Conservation (phyloP, 2,797 vertebrate genomes). For the Anniella stebbinsi region DNA sequence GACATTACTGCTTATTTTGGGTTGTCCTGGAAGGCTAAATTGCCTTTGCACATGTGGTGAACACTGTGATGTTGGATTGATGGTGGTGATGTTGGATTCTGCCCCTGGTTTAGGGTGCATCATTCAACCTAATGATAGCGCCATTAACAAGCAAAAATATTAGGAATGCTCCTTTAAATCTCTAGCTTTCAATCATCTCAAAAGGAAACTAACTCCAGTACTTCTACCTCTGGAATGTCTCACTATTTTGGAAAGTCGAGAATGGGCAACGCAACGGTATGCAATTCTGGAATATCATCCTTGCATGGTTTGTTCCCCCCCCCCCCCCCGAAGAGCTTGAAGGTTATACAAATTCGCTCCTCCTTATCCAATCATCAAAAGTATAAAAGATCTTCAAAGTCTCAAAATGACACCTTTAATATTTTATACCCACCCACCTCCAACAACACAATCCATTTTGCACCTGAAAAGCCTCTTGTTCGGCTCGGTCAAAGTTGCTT, state of each 20-base stretch:
- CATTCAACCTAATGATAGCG: too few species aligned
- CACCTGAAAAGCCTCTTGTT: constrained; percentile 57
- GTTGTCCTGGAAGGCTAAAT: too few species aligned
- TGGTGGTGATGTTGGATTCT: too few species aligned
- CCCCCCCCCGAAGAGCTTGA: constrained; percentile 8
- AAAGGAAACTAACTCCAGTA: not conserved
- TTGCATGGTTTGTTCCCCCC: constrained; percentile 4
- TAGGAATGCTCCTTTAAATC: not conserved
- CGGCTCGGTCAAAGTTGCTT: constrained; percentile 66
- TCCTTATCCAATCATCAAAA: constrained; percentile 45
- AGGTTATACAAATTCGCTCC: constrained; percentile 33
- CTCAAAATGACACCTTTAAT: constrained; percentile 43
- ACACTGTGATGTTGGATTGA: too few species aligned
- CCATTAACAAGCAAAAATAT: too few species aligned
- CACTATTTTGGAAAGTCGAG: not conserved
- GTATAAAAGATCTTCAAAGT: constrained; percentile 62
- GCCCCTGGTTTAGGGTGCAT: too few species aligned
- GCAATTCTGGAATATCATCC: constrained; percentile 7
- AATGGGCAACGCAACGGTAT: not conserved
- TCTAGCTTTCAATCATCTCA: not conserved
- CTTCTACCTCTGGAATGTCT: not conserved
- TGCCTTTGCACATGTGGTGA: too few species aligned
- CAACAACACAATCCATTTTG: constrained; percentile 60
- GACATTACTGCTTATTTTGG: too few species aligned
- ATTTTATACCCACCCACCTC: constrained; percentile 58